Percentiles rank a stretch among this genome's conserved stretches.
These are phyloP conservation scores for Philhelius pedissequus DNA, from an alignment of 2,888 invertebrate genomes.

Conservation along the genomic window DNA sequence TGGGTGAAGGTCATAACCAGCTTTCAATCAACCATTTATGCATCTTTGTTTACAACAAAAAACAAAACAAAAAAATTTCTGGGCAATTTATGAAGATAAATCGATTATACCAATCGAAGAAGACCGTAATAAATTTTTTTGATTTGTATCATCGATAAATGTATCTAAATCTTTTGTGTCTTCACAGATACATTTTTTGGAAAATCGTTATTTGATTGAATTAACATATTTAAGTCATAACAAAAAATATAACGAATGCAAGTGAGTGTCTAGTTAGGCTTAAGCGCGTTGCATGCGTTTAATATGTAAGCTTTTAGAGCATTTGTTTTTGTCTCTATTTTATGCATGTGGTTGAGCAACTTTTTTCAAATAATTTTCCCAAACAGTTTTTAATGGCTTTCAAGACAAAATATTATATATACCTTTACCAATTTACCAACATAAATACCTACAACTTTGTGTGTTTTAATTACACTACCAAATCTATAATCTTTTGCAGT, in stretches of 20 bases:
- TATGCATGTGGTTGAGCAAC: neutral
- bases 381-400: neutral
- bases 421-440: neutral
- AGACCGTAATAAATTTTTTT: slow-evolving; percentile 1
- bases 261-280: neutral
- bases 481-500: neutral
- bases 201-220: slow-evolving; percentile 11
- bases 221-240: slow-evolving; percentile 20
- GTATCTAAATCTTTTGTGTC: neutral
- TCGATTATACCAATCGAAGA: neutral
- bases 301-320: neutral
- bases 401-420: neutral
- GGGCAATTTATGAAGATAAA: slow-evolving; percentile 2
- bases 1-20: slow-evolving; percentile 53
- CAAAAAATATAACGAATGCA: neutral
- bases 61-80: too few species aligned
- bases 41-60: neutral
- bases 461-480: neutral
- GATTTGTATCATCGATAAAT: neutral
- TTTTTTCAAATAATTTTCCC: neutral
- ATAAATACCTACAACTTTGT: neutral
- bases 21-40: slow-evolving; percentile 20
- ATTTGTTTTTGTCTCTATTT: neutral
- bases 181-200: neutral
- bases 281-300: neutral